Conservation (phyloP, 2,797 vertebrate species). For the Australoheros facetus region DNA sequence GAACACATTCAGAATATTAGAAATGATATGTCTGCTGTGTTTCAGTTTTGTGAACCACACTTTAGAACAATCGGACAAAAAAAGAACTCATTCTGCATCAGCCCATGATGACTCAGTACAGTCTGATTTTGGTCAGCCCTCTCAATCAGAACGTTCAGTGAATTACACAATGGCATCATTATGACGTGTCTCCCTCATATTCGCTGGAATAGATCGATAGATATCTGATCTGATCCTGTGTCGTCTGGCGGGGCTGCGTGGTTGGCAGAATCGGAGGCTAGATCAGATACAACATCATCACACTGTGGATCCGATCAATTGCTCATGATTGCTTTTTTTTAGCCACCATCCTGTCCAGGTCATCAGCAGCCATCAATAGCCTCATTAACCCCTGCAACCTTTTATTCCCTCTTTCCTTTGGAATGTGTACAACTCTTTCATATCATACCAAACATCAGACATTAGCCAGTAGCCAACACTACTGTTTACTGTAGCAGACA, state of each 20-base stretch:
- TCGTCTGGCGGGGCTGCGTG: conserved; percentile 1
- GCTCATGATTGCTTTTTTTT: conserved; percentile 34
- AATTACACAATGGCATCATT: background rate
- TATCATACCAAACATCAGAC: no score
- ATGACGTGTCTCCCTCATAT: background rate
- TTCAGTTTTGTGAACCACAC: background rate
- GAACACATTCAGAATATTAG: background rate
- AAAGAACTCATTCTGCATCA: background rate
- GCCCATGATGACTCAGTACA: background rate
- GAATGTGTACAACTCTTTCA: no score
- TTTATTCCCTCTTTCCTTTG: no score
- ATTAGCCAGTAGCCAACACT: no score
- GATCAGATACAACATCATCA: conserved; percentile 21
- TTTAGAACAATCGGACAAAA: background rate
- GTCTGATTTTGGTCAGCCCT: background rate
- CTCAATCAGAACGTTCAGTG: background rate
- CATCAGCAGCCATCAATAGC: conserved; percentile 31
- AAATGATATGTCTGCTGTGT: background rate
- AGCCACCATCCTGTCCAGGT: conserved; percentile 14
- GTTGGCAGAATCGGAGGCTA: background rate
- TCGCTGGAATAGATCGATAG: conserved; percentile 14
- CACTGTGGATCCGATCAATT: conserved; percentile 38
- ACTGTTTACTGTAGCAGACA: no score
- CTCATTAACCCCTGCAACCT: conserved; percentile 22
- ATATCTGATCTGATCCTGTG: background rate